phyloP scores from a whole-genome alignment of 2,113 vertebrate species.

The Indicator maculatus region DNA sequence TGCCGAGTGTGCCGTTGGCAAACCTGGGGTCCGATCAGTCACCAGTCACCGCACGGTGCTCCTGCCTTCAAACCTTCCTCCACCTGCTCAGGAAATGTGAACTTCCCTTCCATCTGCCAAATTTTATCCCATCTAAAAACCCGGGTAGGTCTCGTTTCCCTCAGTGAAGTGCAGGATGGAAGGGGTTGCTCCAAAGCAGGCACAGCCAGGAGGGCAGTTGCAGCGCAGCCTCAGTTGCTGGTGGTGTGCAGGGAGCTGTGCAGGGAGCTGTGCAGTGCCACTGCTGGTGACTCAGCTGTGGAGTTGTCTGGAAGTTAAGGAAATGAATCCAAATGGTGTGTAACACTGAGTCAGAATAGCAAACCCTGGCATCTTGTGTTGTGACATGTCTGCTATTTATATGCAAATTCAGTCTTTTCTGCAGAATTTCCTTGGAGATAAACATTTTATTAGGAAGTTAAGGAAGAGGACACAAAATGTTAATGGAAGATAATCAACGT shows the following conservation, averaged over 20 bases:
- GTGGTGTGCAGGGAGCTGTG: neutral
- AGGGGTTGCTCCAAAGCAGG: neutral
- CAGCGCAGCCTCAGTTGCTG: neutral
- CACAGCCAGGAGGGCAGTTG: neutral
- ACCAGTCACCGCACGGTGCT: neutral
- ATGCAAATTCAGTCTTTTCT: slow-evolving; percentile 68
- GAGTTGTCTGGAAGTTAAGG: slow-evolving; percentile 12
- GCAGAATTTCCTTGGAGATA: slow-evolving; percentile 54
- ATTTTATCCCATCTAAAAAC: neutral
- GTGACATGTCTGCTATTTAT: slow-evolving; percentile 70
- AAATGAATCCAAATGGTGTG: slow-evolving; percentile 22
- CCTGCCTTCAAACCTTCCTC: neutral
- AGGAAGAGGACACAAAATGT: neutral
- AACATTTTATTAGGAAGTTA: slow-evolving; percentile 38
- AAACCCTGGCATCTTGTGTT: slow-evolving; percentile 50
- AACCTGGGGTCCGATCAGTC: neutral
- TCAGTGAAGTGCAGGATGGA: neutral
- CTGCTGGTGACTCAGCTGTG: neutral
- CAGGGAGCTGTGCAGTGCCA: neutral
- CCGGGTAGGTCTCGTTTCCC: fast-evolving
- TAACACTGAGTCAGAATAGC: slow-evolving; percentile 17
- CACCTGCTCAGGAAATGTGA: fast-evolving
- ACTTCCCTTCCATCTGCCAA: neutral
- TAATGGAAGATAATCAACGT: neutral
- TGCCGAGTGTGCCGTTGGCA: too few species aligned